A percentile compares a stretch with the other conserved stretches of the same genome.
Evolutionary conservation across 2,888 invertebrate species (phyloP).

Genomic region (Seira sanloemensis): DNA sequence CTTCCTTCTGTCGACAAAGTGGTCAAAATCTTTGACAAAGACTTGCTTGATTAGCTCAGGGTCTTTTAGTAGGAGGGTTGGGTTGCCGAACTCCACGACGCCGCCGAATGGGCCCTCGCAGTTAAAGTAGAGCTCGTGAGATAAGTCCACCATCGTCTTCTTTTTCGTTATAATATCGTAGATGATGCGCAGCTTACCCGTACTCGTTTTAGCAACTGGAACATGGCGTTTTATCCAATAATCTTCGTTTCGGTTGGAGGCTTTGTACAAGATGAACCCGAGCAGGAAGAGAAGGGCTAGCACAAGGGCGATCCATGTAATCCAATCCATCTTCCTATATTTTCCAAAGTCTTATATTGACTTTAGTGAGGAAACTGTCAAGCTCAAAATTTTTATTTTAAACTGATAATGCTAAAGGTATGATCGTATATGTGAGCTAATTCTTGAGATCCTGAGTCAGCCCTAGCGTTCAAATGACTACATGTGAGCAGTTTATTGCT

Average conservation of each 20-base stretch:
- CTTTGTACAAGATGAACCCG: neutral
- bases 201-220: neutral
- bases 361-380: too few species aligned
- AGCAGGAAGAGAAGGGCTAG: conserved; percentile 29
- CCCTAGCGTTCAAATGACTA: neutral
- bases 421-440: neutral
- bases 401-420: too few species aligned
- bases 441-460: neutral
- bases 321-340: neutral
- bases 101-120: conserved; percentile 48
- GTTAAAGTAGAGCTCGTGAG: conserved; percentile 19
- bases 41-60: conserved; percentile 64
- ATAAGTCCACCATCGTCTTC: conserved; percentile 38
- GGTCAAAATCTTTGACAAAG: conserved; percentile 69
- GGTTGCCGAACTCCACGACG: conserved; percentile 56
- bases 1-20: conserved; percentile 59
- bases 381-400: too few species aligned
- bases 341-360: too few species aligned
- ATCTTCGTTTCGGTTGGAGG: conserved; percentile 22
- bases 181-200: neutral
- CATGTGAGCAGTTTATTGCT: neutral
- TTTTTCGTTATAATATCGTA: conserved; percentile 25
- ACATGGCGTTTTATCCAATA: conserved; percentile 47
- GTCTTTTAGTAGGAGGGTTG: conserved; percentile 55
- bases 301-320: conserved; percentile 3